phyloP scores from a whole-genome alignment of 2,797 vertebrate species.

The Cynopterus sphinx region DNA sequence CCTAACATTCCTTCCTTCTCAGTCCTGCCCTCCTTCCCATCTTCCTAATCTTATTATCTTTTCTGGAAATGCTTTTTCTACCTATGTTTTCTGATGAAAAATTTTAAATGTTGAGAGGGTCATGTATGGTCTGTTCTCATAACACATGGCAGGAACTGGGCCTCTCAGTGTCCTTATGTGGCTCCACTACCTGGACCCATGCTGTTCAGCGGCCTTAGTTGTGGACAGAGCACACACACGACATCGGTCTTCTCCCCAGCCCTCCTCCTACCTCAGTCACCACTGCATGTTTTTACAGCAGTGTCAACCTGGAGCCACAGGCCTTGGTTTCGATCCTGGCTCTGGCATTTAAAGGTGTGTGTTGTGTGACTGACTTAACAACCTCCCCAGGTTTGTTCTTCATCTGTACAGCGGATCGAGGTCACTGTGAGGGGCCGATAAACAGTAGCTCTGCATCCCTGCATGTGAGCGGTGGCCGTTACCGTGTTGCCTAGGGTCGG shows the following conservation, averaged over 20 bases:
- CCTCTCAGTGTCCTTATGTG: background rate
- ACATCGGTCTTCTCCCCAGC: too few relatives aligned
- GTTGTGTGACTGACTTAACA: background rate
- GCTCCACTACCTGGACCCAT: background rate
- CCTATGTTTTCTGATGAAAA: background rate
- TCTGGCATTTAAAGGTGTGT: background rate
- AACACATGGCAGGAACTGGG: too few relatives aligned
- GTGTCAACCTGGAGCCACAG: background rate
- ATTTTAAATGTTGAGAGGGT: background rate
- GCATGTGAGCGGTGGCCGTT: background rate
- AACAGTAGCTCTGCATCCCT: background rate
- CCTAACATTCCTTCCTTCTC: background rate
- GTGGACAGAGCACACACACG: background rate
- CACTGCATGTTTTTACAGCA: too few relatives aligned
- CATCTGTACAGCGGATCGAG: background rate
- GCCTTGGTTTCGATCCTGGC: background rate
- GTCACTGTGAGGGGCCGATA: background rate
- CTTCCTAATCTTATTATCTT: background rate
- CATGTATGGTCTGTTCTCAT: background rate
- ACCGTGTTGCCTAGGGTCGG: background rate
- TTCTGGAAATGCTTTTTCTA: background rate
- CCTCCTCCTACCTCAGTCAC: background rate
- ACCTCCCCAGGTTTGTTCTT: background rate
- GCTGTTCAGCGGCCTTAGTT: background rate
- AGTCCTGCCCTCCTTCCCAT: background rate